phyloP scores from a whole-genome alignment of 2,888 invertebrate genomes.

The Marronus borbonicus region DNA sequence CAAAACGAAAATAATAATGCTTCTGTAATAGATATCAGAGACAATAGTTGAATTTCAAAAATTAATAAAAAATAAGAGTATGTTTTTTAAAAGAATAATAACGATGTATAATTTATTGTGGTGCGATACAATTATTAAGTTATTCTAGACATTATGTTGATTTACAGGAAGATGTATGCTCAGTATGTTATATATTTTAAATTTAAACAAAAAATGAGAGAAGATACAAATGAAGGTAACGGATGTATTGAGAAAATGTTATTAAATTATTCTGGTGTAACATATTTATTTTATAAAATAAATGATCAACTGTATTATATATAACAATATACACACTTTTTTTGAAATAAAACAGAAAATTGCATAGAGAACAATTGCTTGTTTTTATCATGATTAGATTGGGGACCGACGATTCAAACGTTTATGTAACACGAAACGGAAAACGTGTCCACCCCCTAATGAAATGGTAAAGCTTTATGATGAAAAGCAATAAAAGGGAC shows the following conservation, averaged over 20 bases:
- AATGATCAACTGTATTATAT: not conserved
- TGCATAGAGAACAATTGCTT: not conserved
- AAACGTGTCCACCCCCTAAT: no score
- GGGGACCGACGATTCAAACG: not conserved
- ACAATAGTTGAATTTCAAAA: slow-evolving; percentile 41
- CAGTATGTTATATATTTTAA: slow-evolving; percentile 8
- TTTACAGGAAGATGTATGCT: slow-evolving; percentile 7
- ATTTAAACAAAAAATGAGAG: not conserved
- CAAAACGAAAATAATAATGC: slow-evolving; percentile 63
- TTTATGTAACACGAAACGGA: not conserved
- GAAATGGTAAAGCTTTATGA: no score
- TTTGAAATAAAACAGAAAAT: slow-evolving; percentile 10
- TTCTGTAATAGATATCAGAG: slow-evolving; percentile 8
- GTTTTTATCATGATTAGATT: not conserved
- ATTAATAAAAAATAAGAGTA: slow-evolving; percentile 5
- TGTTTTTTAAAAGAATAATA: slow-evolving; percentile 16
- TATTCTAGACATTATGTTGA: slow-evolving; percentile 17
- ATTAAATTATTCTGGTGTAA: slow-evolving; percentile 44
- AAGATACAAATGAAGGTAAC: not conserved
- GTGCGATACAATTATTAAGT: slow-evolving; percentile 24
- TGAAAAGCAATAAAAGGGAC: no score
- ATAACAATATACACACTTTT: slow-evolving; percentile 10
- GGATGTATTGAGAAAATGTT: slow-evolving; percentile 1
- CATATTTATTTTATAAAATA: slow-evolving; percentile 42
- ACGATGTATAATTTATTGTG: not conserved